Conservation (phyloP, 2,888 invertebrate species). For the Sinotaia quadrata region DNA sequence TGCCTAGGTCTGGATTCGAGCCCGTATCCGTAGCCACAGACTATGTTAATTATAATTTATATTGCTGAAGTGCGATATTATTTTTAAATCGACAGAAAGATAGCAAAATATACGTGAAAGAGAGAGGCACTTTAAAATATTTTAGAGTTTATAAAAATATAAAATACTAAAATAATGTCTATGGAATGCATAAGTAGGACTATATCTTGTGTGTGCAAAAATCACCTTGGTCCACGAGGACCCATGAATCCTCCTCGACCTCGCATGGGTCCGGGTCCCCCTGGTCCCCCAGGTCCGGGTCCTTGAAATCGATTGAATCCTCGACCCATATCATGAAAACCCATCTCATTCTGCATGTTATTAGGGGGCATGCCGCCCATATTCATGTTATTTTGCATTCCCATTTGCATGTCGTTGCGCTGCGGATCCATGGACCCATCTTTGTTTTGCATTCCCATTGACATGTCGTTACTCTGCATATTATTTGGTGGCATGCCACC, state of each 20-base stretch:
- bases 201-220: too few species aligned
- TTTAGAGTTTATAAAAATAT: too few species aligned
- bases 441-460: conserved; percentile 21
- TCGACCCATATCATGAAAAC: conserved; percentile 7
- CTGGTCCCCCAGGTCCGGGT: conserved; percentile 40
- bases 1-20: too few species aligned
- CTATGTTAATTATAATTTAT: too few species aligned
- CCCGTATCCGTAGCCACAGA: too few species aligned
- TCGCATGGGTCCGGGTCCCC: conserved; percentile 41
- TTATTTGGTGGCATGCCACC: neutral
- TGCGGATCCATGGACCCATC: conserved; percentile 4
- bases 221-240: conserved; percentile 39
- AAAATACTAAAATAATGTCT: too few species aligned
- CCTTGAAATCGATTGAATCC: conserved; percentile 6
- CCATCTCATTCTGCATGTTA: conserved; percentile 24
- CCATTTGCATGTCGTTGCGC: conserved; percentile 17
- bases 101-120: too few species aligned
- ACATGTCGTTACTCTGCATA: conserved; percentile 18
- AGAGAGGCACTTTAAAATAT: too few species aligned
- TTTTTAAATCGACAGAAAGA: too few species aligned
- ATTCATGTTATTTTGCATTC: conserved; percentile 28
- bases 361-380: conserved; percentile 22
- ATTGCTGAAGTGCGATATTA: too few species aligned
- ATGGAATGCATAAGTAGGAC: too few species aligned
- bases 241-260: conserved; percentile 46